Conservation (phyloP, 2,888 invertebrate genomes). For the Andrena minutula region DNA sequence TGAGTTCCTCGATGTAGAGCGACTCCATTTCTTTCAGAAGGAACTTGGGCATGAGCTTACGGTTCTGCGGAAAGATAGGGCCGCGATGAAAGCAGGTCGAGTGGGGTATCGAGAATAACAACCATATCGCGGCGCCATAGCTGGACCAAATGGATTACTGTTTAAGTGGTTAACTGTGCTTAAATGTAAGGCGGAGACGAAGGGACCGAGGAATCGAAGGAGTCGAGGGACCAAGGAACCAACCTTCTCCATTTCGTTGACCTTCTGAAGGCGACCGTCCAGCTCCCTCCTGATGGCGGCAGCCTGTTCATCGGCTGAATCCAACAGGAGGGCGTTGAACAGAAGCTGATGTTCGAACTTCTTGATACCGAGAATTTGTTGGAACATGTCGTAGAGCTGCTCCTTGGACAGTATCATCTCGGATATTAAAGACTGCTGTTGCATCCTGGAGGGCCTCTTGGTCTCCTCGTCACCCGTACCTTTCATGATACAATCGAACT, state of each 20-base stretch:
- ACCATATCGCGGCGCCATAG: no score
- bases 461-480: slow-evolving; percentile 95
- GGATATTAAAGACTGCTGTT: slow-evolving; percentile 95
- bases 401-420: slow-evolving; percentile 99
- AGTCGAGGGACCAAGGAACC: slow-evolving; percentile 40
- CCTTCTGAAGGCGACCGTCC: slow-evolving; percentile 98
- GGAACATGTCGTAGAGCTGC: slow-evolving; percentile 99
- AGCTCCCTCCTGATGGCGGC: slow-evolving; percentile 99
- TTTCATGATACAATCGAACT: slow-evolving; percentile 99
- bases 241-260: slow-evolving; percentile 98
- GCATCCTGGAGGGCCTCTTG: slow-evolving; percentile 94
- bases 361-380: slow-evolving; percentile 98
- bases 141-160: no score
- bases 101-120: no score
- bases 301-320: slow-evolving; percentile 99
- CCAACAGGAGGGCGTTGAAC: slow-evolving; percentile 99
- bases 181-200: background rate
- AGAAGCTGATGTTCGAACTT: slow-evolving; percentile 99
- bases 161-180: no score
- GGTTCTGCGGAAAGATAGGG: slow-evolving; percentile 89
- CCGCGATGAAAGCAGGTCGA: background rate
- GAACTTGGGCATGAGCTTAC: slow-evolving; percentile 99
- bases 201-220: background rate
- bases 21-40: slow-evolving; percentile 99
- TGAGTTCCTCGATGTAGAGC: slow-evolving; percentile 98